Percentiles rank a stretch among this genome's conserved stretches.
These are phyloP conservation scores for Oncorhynchus gorbuscha DNA, from an alignment of 2,113 vertebrate species.

Conservation along the genomic window DNA sequence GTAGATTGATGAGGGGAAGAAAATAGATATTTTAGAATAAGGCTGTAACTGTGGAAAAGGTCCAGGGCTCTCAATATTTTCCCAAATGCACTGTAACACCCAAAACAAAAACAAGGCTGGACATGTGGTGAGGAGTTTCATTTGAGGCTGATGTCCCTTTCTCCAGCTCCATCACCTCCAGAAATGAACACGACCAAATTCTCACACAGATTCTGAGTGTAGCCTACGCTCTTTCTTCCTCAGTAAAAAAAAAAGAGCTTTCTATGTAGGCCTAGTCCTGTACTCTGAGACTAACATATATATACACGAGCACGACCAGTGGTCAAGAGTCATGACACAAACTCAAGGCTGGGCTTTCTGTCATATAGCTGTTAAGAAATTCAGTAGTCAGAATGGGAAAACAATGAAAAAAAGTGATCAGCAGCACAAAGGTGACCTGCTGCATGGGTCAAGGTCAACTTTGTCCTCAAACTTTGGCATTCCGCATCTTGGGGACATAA, in stretches of 20 bases:
- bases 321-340: conserved; percentile 10
- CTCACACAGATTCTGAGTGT: neutral
- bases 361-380: neutral
- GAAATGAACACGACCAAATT: neutral
- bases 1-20: too few relatives aligned
- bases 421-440: neutral
- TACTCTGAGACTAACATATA: neutral
- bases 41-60: too few relatives aligned
- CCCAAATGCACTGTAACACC: neutral
- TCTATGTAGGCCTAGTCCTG: neutral
- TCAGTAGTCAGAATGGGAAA: neutral
- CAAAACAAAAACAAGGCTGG: neutral
- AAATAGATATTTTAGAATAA: too few relatives aligned
- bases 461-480: too few relatives aligned
- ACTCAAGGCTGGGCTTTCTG: neutral
- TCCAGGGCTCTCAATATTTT: too few relatives aligned
- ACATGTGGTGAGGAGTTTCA: neutral
- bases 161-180: neutral
- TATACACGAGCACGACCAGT: accelerated
- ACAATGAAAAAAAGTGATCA: neutral
- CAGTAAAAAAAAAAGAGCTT: neutral
- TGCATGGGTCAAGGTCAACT: neutral
- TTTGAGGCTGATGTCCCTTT: neutral
- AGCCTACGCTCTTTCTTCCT: neutral
- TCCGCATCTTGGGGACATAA: conserved; percentile 9